Base-by-base conservation (phyloP, 1,140 invertebrate species). In the Drosophila insularis region DNA sequence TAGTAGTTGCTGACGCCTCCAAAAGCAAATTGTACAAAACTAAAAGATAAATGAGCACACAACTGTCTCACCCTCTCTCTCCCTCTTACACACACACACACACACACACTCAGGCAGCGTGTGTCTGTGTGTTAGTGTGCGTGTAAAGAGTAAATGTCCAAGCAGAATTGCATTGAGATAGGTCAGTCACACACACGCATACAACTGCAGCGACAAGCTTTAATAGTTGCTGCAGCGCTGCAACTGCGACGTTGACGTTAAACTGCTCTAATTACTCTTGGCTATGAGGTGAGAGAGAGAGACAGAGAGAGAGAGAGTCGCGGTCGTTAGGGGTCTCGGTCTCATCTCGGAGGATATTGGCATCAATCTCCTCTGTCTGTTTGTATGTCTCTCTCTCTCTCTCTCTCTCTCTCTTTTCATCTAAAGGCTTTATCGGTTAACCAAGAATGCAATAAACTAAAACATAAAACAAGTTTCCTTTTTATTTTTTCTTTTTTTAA, bases 131-230 rank as follows among this genome's bases (percentile, higher is more conserved):
- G n/a, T n/a, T n/a, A n/a, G n/a, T n/a, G n/a, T n/a, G n/a, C n/a
- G n/a, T 59, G 19, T 59, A 13, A 35, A 59, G 81, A 71, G 74
- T 67, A 64, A 77, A 80, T 54, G 71, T 62, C 32, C 80, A 89
- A 89, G 80, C 66, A 68, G 63, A 68, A 89, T 90, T 90, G 89
- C 89, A 90, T 90, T 90, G 89, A 90, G 89, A 89, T 90, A 90
- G 89, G 89, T 90, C 89, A 90, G 89, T 90, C 89, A 90, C 89
- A 90, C 71, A 89, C 64, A 43, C 70, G 53, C 70, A 78, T 46
- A 80, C 37, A 70, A 68, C 37, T 79, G 69, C 76, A 79, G 66
- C 74, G 64, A 71, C 54, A 70, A 74, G 81, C 81, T 85, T 67
- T 46, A 50, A 58, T 62, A 65, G 62, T 37, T 66, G 32, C 27